These are phyloP conservation scores for Laticauda laticaudata DNA, from an alignment of 2,113 vertebrate species.

Conservation along the genomic window DNA sequence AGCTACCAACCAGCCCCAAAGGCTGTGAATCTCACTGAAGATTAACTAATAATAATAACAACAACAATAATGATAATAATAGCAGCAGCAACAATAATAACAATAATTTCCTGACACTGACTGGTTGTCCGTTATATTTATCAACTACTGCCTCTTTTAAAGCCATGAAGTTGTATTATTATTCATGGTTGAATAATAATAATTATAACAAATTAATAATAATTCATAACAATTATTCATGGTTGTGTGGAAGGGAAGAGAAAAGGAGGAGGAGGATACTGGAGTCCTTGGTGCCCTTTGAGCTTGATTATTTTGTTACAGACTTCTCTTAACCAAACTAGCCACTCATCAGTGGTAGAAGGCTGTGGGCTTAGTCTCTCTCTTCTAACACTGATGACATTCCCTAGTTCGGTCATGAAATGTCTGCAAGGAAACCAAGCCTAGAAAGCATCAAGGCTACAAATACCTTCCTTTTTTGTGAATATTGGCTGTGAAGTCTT, in stretches of 20 bases:
- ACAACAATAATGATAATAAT: fast-evolving
- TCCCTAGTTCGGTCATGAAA: not conserved
- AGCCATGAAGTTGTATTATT: not conserved
- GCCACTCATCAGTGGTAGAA: not conserved
- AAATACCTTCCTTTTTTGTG: not conserved
- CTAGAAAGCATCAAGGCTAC: not conserved
- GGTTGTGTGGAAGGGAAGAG: too few species aligned
- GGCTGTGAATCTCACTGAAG: too few species aligned
- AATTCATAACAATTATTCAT: too few species aligned
- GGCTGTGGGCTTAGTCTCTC: not conserved
- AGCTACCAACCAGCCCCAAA: too few species aligned
- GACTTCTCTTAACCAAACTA: not conserved
- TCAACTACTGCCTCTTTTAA: not conserved
- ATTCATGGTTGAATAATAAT: too few species aligned
- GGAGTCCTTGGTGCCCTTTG: not conserved
- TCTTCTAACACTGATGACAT: not conserved
- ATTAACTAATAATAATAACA: too few species aligned
- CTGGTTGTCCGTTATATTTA: not conserved
- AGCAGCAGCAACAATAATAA: too few species aligned
- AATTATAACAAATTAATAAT: too few species aligned
- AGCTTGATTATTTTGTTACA: not conserved
- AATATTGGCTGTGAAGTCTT: not conserved
- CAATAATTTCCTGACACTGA: not conserved
- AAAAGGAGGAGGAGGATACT: too few species aligned
- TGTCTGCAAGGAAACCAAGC: not conserved